Evolutionary conservation across 2,888 invertebrate species (phyloP).

Genomic region (Oegoconia quadripuncta): DNA sequence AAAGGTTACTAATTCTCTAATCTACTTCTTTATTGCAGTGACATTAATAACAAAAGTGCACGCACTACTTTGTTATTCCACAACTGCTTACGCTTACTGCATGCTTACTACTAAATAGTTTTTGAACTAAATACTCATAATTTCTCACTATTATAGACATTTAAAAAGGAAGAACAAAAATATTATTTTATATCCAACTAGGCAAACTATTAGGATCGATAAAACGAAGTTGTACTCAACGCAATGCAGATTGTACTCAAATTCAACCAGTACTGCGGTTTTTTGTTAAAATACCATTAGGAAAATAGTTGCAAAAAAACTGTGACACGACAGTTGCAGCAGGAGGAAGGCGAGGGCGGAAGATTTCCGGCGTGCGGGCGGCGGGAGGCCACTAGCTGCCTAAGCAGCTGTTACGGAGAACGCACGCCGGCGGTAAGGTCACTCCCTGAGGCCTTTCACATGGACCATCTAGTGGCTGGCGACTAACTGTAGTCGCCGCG

Average conservation of each 20-base stretch:
- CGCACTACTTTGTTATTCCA: slow-evolving; percentile 23
- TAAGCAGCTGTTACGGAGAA: slow-evolving; percentile 85
- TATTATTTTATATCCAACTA: neutral
- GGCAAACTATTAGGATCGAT: too few relatives aligned
- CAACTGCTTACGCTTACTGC: slow-evolving; percentile 50
- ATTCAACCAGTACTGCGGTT: neutral
- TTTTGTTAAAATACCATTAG: slow-evolving; percentile 1
- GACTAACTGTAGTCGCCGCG: slow-evolving; percentile 8
- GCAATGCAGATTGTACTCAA: too few relatives aligned
- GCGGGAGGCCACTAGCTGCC: slow-evolving; percentile 81
- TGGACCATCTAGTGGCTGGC: slow-evolving; percentile 16
- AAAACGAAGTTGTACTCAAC: too few relatives aligned
- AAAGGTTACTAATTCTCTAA: too few relatives aligned
- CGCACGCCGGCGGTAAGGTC: slow-evolving; percentile 87
- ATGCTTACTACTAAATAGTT: slow-evolving; percentile 31
- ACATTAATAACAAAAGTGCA: slow-evolving; percentile 18
- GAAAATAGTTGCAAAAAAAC: slow-evolving; percentile 33
- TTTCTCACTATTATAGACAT: neutral
- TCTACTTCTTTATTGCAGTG: slow-evolving; percentile 1
- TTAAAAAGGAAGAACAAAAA: neutral
- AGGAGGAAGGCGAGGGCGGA: slow-evolving; percentile 74
- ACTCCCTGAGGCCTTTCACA: slow-evolving; percentile 24
- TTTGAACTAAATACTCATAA: neutral
- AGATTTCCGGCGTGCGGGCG: slow-evolving; percentile 80
- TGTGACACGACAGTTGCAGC: slow-evolving; percentile 69